A percentile compares a stretch with the other conserved stretches of the same genome.
Evolutionary conservation across 2,113 vertebrate species (phyloP).

Genomic region (Elachura formosa): DNA sequence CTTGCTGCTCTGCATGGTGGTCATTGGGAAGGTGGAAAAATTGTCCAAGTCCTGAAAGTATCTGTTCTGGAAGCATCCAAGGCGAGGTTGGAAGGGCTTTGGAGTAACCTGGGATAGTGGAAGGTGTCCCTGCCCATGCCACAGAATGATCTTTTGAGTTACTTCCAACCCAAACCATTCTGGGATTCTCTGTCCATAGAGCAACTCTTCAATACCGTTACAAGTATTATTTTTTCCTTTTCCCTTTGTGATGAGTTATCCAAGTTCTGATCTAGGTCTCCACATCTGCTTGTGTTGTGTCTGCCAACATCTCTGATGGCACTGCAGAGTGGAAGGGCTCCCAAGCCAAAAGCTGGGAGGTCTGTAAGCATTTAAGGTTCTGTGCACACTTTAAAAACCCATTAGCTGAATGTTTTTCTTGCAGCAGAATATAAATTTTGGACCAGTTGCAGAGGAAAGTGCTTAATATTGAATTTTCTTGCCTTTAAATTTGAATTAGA

Average conservation of each 20-base stretch:
- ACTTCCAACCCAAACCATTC: background rate
- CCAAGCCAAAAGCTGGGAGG: background rate
- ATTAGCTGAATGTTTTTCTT: background rate
- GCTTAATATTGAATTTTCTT: constrained; percentile 8
- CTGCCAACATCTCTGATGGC: background rate
- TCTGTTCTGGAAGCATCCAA: background rate
- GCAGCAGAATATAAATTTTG: background rate
- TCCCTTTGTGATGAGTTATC: background rate
- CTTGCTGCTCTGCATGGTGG: background rate
- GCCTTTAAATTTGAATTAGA: background rate
- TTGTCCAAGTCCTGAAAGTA: too few relatives aligned
- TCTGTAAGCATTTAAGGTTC: background rate
- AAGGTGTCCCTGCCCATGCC: background rate
- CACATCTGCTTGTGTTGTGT: background rate
- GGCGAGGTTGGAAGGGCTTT: background rate
- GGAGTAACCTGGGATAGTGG: background rate
- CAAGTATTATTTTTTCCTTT: background rate
- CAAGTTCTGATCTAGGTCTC: background rate
- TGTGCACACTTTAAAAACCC: background rate
- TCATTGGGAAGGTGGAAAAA: background rate
- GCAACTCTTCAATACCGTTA: background rate
- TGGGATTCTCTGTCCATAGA: background rate
- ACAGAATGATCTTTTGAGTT: background rate
- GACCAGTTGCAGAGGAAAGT: background rate
- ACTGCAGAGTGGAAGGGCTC: background rate